Percentiles rank a stretch among this genome's conserved stretches.
Evolutionary conservation across 1,140 invertebrate species (phyloP).

Genomic region (Brachystomella parvula): DNA sequence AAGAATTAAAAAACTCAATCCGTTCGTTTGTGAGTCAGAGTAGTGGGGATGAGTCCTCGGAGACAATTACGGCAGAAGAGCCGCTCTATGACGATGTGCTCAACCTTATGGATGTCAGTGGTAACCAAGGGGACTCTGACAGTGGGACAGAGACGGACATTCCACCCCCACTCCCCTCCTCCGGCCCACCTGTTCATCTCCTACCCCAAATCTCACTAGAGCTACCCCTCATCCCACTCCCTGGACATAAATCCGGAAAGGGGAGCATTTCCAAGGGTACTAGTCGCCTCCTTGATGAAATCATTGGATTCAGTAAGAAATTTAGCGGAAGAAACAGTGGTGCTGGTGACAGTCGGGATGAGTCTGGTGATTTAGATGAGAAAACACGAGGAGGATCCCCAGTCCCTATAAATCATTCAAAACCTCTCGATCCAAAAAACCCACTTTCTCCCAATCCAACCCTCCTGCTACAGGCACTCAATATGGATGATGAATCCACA

Average conservation of each 20-base stretch:
- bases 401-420: background rate
- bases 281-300: background rate
- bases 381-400: background rate
- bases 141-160: constrained; percentile 26
- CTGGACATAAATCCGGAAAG: constrained; percentile 1
- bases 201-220: constrained; percentile 24
- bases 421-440: background rate
- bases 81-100: constrained; percentile 38
- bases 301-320: constrained; percentile 1
- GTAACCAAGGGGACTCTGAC: constrained; percentile 10
- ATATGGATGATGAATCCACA: background rate
- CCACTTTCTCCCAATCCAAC: background rate
- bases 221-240: constrained; percentile 28
- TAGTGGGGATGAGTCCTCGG: background rate
- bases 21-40: background rate
- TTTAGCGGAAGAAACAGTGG: background rate
- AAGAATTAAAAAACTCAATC: background rate
- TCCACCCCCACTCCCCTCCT: constrained; percentile 33
- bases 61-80: constrained; percentile 19
- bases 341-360: background rate
- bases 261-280: background rate
- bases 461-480: background rate
- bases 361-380: background rate
- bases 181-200: constrained; percentile 31
- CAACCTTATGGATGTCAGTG: constrained; percentile 8